Conservation (phyloP, 2,888 invertebrate genomes). For the Dicyrtoma fusca region DNA sequence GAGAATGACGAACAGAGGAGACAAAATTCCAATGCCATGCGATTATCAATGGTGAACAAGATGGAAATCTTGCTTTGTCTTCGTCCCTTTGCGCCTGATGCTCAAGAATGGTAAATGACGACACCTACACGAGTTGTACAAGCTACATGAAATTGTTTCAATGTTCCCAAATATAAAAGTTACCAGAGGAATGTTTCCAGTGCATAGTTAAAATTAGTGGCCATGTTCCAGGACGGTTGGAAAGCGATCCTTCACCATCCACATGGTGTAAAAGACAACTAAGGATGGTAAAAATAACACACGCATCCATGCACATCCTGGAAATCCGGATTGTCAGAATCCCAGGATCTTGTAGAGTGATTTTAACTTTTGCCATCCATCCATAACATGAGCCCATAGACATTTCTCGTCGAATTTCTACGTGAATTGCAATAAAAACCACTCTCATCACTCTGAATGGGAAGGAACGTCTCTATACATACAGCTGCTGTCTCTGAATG, state of each 20-base stretch:
- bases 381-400: slow-evolving; percentile 38
- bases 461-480: neutral
- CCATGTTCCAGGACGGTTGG: slow-evolving; percentile 2
- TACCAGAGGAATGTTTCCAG: neutral
- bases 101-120: slow-evolving; percentile 19
- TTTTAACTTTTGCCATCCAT: slow-evolving; percentile 53
- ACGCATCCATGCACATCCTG: slow-evolving; percentile 39
- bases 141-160: neutral
- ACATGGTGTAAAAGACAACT: slow-evolving; percentile 11
- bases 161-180: neutral
- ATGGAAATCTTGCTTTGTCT: too few relatives aligned
- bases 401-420: slow-evolving; percentile 24
- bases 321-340: slow-evolving; percentile 36
- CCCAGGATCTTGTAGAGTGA: slow-evolving; percentile 34
- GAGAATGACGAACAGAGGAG: neutral
- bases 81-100: neutral
- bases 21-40: neutral
- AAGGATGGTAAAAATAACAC: slow-evolving; percentile 45
- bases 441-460: neutral
- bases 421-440: slow-evolving; percentile 25
- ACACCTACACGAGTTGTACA: slow-evolving; percentile 1
- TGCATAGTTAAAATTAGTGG: slow-evolving; percentile 1
- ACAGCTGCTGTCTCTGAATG: too few relatives aligned
- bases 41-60: too few relatives aligned
- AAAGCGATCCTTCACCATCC: neutral